A percentile compares a stretch with the other conserved stretches of the same genome.
Conservation (phyloP, 2,797 vertebrate genomes). For the Myoxocephalus aenaeus region DNA sequence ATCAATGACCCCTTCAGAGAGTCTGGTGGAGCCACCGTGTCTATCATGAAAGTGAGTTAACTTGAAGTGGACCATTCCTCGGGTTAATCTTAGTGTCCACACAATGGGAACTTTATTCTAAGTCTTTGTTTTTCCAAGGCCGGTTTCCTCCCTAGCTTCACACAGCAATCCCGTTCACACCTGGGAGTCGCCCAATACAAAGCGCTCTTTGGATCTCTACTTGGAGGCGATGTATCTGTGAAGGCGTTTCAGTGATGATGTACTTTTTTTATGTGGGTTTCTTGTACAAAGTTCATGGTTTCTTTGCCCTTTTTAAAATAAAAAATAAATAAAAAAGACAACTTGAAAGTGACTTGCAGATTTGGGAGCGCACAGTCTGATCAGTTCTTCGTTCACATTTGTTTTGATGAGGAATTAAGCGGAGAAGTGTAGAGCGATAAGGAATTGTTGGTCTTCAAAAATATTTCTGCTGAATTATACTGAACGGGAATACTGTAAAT, state of each 20-base stretch:
- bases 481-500: background rate
- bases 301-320: background rate
- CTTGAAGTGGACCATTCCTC: background rate
- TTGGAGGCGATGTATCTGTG: background rate
- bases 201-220: background rate
- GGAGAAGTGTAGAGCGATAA: background rate
- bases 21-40: background rate
- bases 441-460: background rate
- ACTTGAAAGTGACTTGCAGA: background rate
- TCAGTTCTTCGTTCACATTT: background rate
- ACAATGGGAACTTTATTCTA: slow-evolving; percentile 1
- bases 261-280: background rate
- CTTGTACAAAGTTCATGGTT: background rate
- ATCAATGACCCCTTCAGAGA: background rate
- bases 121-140: slow-evolving; percentile 1
- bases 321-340: no score
- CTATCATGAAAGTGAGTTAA: background rate
- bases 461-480: background rate
- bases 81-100: background rate
- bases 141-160: background rate
- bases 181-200: background rate
- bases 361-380: background rate
- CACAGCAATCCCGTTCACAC: slow-evolving; percentile 5
- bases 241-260: background rate
- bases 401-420: background rate